phyloP scores from a whole-genome alignment of 1,140 invertebrate species.

The Drosophila grimshawi region DNA sequence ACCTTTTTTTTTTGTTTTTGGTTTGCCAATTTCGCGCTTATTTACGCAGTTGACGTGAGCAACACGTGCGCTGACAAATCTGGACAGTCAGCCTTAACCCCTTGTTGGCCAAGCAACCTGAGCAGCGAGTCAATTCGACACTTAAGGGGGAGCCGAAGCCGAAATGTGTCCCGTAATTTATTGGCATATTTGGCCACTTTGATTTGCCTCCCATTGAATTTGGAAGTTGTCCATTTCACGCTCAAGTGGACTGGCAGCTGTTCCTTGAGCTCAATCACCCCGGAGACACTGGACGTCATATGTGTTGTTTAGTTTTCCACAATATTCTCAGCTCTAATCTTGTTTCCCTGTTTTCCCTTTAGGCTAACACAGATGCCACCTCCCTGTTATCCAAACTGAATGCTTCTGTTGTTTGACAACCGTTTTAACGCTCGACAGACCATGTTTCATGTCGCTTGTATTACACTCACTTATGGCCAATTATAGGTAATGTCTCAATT shows the following conservation, averaged over 20 bases:
- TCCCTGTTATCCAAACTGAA: slow-evolving; percentile 42
- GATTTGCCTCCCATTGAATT: slow-evolving; percentile 52
- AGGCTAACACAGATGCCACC: slow-evolving; percentile 25
- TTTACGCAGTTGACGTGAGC: slow-evolving; percentile 73
- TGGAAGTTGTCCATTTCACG: slow-evolving; percentile 56
- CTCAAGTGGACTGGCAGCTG: slow-evolving; percentile 57
- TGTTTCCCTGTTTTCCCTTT: slow-evolving; percentile 25
- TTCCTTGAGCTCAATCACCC: slow-evolving; percentile 53
- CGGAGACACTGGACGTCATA: slow-evolving; percentile 32
- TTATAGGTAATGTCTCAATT: slow-evolving; percentile 80
- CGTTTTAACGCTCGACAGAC: slow-evolving; percentile 41
- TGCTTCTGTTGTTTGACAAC: slow-evolving; percentile 56
- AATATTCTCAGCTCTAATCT: slow-evolving; percentile 9
- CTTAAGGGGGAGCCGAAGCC: slow-evolving; percentile 51
- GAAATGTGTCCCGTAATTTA: slow-evolving; percentile 62
- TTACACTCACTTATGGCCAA: slow-evolving; percentile 75
- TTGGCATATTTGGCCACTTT: slow-evolving; percentile 71
- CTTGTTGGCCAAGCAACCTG: slow-evolving; percentile 14
- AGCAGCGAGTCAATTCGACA: slow-evolving; percentile 69
- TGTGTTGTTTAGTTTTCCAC: slow-evolving; percentile 22
- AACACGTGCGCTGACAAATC: slow-evolving; percentile 76
- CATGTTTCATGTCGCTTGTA: slow-evolving; percentile 57
- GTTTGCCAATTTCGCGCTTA: slow-evolving; percentile 70
- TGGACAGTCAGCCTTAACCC: slow-evolving; percentile 51
- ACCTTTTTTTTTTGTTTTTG: slow-evolving; percentile 23